Percentiles rank a stretch among this genome's conserved stretches.
These are phyloP conservation scores for Mythimna loreyi DNA, from an alignment of 2,888 invertebrate genomes.

Conservation along the genomic window DNA sequence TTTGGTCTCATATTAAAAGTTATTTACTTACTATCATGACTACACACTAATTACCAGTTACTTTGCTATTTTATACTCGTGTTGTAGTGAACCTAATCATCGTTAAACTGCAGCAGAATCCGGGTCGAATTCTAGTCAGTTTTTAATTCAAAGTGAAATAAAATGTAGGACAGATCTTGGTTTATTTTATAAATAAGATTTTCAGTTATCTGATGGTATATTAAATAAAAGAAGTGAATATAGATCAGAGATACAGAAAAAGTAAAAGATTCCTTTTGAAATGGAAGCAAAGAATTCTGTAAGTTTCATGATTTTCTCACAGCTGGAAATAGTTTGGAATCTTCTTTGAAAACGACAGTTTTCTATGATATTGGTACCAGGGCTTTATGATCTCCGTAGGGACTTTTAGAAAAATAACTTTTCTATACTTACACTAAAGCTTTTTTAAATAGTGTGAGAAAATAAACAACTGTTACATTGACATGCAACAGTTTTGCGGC, in stretches of 20 bases:
- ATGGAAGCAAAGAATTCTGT: background rate
- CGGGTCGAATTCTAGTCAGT: background rate
- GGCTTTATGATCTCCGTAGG: background rate
- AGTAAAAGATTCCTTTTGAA: background rate
- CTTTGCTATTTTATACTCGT: conserved; percentile 12
- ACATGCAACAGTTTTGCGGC: background rate
- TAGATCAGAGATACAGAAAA: background rate
- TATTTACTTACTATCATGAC: too few species aligned
- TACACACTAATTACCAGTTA: too few species aligned
- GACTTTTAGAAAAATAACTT: conserved; percentile 1
- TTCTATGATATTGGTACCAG: background rate
- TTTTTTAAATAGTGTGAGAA: conserved; percentile 35
- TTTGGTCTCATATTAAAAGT: too few species aligned
- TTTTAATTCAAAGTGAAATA: conserved; percentile 24
- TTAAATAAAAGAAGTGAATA: background rate
- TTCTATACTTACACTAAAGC: background rate
- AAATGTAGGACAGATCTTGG: background rate
- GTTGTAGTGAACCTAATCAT: conserved; percentile 4
- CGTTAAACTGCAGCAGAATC: background rate
- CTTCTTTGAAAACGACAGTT: conserved; percentile 2
- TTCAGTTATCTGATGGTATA: conserved; percentile 1
- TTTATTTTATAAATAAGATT: background rate
- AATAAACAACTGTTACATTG: conserved; percentile 11
- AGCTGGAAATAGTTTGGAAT: conserved; percentile 6
- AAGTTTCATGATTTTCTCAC: background rate